Conservation (phyloP, 2,797 vertebrate genomes). For the Champsocephalus gunnari region DNA sequence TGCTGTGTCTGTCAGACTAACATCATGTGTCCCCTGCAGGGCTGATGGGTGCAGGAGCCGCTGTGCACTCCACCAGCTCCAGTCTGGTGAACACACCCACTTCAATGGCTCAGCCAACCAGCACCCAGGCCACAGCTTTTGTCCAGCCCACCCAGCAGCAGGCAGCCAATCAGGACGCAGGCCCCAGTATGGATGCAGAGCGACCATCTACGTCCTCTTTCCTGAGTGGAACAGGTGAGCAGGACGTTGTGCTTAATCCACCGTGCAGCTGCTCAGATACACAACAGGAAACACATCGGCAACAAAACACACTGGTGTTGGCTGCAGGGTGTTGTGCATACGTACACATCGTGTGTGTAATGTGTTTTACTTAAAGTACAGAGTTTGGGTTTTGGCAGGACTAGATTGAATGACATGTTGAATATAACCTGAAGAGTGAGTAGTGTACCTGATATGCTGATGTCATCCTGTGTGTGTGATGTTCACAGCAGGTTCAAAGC, state of each 20-base stretch:
- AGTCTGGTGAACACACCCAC: constrained; percentile 88
- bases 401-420: no score
- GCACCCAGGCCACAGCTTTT: constrained; percentile 93
- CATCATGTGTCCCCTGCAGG: constrained; percentile 66
- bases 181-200: constrained; percentile 87
- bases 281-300: neutral
- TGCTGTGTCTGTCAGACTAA: neutral
- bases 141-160: constrained; percentile 97
- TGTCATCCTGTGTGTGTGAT: neutral
- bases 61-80: constrained; percentile 93
- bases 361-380: no score
- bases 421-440: neutral
- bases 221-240: constrained; percentile 88
- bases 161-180: constrained; percentile 87
- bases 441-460: neutral
- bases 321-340: neutral
- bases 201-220: constrained; percentile 93
- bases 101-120: constrained; percentile 88
- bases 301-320: no score
- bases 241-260: neutral
- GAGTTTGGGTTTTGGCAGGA: no score
- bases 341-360: neutral
- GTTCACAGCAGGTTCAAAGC: constrained; percentile 80
- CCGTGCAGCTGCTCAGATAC: neutral
- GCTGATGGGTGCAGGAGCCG: constrained; percentile 89